A percentile compares a stretch with the other conserved stretches of the same genome.
Evolutionary conservation across 2,888 invertebrate species (phyloP).

Genomic region (Orthonychiurus folsomi): DNA sequence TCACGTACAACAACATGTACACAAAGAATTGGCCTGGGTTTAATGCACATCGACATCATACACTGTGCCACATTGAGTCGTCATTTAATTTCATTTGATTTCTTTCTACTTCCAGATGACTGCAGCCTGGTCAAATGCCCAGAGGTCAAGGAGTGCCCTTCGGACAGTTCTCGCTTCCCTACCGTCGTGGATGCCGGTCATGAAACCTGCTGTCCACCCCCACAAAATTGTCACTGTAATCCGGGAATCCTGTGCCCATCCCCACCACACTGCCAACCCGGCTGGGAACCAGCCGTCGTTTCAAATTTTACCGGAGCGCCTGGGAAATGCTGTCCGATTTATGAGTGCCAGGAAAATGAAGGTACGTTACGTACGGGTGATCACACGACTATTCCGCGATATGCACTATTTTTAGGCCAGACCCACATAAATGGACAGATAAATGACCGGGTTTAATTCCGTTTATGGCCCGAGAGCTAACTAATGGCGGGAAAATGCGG

Average conservation of each 20-base stretch:
- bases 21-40: too few species aligned
- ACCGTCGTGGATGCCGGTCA: neutral
- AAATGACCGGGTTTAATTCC: too few species aligned
- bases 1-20: too few species aligned
- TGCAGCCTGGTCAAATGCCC: neutral
- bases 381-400: too few species aligned
- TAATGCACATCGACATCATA: too few species aligned
- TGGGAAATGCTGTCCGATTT: neutral
- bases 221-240: neutral
- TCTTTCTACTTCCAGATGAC: neutral
- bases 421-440: too few species aligned
- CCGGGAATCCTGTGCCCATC: neutral
- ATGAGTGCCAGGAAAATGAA: neutral
- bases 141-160: neutral
- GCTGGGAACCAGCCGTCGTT: neutral
- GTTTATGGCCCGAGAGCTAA: too few species aligned
- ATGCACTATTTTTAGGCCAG: too few species aligned
- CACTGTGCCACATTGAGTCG: too few species aligned
- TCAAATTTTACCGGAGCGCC: neutral
- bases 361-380: too few species aligned
- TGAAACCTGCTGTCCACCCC: neutral
- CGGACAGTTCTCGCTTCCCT: neutral
- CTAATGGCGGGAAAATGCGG: too few species aligned
- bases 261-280: neutral
- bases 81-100: too few species aligned